These are phyloP conservation scores for Hedya salicella DNA, from an alignment of 2,888 invertebrate genomes.

Conservation along the genomic window DNA sequence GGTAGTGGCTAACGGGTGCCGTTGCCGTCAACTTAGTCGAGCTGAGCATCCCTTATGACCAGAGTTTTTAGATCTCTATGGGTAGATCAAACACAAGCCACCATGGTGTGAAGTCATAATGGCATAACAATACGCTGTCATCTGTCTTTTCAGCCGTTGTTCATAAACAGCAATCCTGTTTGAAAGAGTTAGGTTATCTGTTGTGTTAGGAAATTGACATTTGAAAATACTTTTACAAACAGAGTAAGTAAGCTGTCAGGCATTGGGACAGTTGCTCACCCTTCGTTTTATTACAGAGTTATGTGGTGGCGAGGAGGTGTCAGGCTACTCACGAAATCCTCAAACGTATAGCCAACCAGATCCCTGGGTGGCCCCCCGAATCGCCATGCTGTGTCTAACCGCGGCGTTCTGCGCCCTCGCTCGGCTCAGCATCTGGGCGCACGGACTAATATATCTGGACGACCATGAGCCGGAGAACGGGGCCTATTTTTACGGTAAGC, in stretches of 20 bases:
- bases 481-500: slow-evolving; percentile 73
- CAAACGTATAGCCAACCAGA: slow-evolving; percentile 20
- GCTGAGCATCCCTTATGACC: slow-evolving; percentile 64
- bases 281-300: slow-evolving; percentile 65
- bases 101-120: too few relatives aligned
- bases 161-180: too few relatives aligned
- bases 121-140: too few relatives aligned
- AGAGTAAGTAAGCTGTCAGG: too few relatives aligned
- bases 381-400: slow-evolving; percentile 60
- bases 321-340: slow-evolving; percentile 41
- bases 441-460: slow-evolving; percentile 72
- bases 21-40: slow-evolving; percentile 63
- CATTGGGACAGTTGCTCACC: too few relatives aligned
- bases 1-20: too few relatives aligned
- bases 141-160: too few relatives aligned
- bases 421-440: slow-evolving; percentile 73
- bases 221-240: too few relatives aligned
- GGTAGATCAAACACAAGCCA: too few relatives aligned
- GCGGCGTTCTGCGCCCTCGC: slow-evolving; percentile 62
- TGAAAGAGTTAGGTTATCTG: too few relatives aligned
- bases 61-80: slow-evolving; percentile 55
- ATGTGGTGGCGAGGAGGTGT: slow-evolving; percentile 56
- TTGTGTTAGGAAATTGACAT: too few relatives aligned
- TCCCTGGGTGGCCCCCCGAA: slow-evolving; percentile 49
- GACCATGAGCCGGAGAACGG: slow-evolving; percentile 75